phyloP scores from a whole-genome alignment of 1,140 invertebrate genomes.

The Pristionchus pacificus region DNA sequence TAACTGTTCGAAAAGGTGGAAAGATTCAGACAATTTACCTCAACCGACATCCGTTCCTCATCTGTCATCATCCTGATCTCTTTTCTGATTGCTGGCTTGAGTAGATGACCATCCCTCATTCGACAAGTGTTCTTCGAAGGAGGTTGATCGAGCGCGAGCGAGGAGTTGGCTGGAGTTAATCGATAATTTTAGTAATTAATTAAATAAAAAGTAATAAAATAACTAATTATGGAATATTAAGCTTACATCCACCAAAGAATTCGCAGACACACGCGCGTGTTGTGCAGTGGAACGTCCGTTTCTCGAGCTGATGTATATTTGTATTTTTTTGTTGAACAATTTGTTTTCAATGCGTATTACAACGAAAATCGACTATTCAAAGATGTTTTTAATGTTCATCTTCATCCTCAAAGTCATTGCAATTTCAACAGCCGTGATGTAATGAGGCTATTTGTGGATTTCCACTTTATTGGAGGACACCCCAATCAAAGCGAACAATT shows the following conservation, averaged over 20 bases:
- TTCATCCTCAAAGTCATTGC: background rate
- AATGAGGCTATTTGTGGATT: background rate
- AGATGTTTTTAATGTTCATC: background rate
- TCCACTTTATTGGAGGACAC: too few species aligned
- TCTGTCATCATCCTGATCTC: slow-evolving; percentile 53
- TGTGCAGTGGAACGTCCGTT: background rate
- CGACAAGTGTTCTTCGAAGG: background rate
- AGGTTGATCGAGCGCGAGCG: background rate
- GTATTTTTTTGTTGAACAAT: background rate
- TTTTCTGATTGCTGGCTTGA: slow-evolving; percentile 39
- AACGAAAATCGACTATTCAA: background rate
- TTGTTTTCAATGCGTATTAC: background rate
- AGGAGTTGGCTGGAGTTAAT: background rate
- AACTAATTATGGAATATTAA: too few species aligned
- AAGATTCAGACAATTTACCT: slow-evolving; percentile 20
- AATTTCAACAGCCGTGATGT: too few species aligned
- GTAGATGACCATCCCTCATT: background rate
- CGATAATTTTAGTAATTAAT: background rate
- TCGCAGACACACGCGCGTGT: background rate
- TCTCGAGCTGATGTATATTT: background rate
- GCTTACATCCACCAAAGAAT: background rate
- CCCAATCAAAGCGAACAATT: slow-evolving; percentile 20
- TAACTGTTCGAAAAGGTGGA: background rate
- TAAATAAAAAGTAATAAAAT: background rate
- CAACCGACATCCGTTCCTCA: slow-evolving; percentile 44